Evolutionary conservation across 2,797 vertebrate species (phyloP).

Genomic region (Acipenser ruthenus): DNA sequence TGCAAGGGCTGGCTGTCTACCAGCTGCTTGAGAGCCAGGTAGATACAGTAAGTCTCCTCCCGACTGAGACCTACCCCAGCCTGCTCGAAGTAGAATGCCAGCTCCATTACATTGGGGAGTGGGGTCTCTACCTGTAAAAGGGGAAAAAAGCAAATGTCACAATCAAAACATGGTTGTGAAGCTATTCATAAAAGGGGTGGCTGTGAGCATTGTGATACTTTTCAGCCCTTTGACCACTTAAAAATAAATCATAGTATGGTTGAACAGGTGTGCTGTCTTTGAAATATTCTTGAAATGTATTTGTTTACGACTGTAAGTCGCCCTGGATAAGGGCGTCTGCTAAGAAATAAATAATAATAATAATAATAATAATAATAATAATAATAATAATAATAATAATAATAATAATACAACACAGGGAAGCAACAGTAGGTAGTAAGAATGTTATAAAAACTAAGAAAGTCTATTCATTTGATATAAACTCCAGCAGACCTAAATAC

Average conservation of each 20-base stretch:
- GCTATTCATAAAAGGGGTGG: not conserved
- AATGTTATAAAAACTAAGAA: no score
- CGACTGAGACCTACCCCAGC: conserved; percentile 72
- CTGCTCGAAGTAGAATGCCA: conserved; percentile 82
- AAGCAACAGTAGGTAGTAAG: no score
- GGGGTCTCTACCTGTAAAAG: conserved; percentile 52
- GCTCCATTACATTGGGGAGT: conserved; percentile 75
- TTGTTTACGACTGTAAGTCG: not conserved
- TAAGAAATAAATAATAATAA: no score
- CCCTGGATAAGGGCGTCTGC: no score
- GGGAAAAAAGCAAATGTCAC: not conserved
- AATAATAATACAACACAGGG: no score
- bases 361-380: no score
- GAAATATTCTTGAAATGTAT: not conserved
- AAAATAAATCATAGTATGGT: not conserved
- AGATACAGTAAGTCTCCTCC: conserved; percentile 74
- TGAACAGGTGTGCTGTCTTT: not conserved
- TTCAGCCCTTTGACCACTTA: not conserved
- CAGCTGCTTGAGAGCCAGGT: conserved; percentile 80
- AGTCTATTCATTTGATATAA: no score
- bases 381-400: no score
- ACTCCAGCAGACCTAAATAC: not conserved
- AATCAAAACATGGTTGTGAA: not conserved
- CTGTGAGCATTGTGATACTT: not conserved
- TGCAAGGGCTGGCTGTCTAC: conserved; percentile 58